These are phyloP conservation scores for Eristalinus sepulchralis DNA, from an alignment of 2,888 invertebrate genomes.

Conservation along the genomic window DNA sequence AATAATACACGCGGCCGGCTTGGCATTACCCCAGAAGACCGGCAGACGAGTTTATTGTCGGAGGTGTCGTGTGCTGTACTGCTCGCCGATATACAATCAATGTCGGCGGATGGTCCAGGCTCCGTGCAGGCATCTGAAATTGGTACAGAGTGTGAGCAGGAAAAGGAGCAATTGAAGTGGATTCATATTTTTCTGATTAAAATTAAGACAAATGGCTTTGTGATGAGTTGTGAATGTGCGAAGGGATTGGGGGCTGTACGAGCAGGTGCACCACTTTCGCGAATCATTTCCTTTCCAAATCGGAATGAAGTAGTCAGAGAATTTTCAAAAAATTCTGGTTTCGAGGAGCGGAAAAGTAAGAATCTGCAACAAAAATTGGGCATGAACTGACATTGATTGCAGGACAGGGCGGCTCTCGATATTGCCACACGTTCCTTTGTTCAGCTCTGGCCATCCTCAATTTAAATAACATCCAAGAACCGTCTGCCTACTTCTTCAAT, in stretches of 20 bases:
- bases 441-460: too few relatives aligned
- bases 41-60: conserved; percentile 15
- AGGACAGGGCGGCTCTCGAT: too few relatives aligned
- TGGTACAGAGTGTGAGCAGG: too few relatives aligned
- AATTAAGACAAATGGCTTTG: not conserved
- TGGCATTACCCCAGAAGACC: not conserved
- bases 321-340: not conserved
- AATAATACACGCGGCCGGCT: conserved; percentile 14
- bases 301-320: not conserved
- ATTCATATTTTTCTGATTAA: not conserved
- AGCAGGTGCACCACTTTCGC: not conserved
- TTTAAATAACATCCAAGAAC: too few relatives aligned
- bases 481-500: too few relatives aligned
- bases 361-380: too few relatives aligned
- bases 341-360: not conserved
- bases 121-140: not conserved
- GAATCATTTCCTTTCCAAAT: too few relatives aligned
- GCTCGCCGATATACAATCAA: not conserved
- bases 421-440: too few relatives aligned
- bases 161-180: not conserved
- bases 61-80: conserved; percentile 22
- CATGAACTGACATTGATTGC: too few relatives aligned
- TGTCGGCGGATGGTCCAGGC: not conserved
- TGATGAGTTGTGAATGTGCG: not conserved
- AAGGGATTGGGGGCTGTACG: not conserved